Evolutionary conservation across 1,140 invertebrate species (phyloP).

Genomic region (Trichonephila clavata): DNA sequence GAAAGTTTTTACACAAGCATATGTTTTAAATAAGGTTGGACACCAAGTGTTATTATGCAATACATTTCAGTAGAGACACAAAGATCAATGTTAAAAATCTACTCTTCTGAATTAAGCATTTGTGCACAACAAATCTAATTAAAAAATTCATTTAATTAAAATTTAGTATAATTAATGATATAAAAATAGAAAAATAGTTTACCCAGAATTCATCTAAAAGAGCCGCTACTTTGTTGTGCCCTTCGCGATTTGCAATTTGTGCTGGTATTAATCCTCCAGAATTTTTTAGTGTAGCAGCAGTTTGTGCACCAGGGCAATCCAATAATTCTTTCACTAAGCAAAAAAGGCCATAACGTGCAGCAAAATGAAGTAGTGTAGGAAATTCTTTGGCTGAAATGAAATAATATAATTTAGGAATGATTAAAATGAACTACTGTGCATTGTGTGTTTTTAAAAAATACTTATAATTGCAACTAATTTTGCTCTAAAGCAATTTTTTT

Average conservation of each 20-base stretch:
- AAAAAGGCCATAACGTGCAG: conserved; percentile 91
- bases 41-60: too few relatives aligned
- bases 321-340: conserved; percentile 90
- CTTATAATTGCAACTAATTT: not conserved
- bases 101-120: too few relatives aligned
- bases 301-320: conserved; percentile 90
- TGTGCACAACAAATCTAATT: not conserved
- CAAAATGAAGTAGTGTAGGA: conserved; percentile 93
- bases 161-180: too few relatives aligned
- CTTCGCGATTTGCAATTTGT: conserved; percentile 88
- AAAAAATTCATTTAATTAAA: too few relatives aligned
- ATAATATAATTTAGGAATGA: conserved; percentile 38
- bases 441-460: not conserved
- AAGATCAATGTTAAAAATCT: too few relatives aligned
- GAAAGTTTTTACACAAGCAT: too few relatives aligned
- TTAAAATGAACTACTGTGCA: not conserved
- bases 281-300: conserved; percentile 89
- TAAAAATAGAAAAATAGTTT: conserved; percentile 75
- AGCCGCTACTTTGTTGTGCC: conserved; percentile 86
- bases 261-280: conserved; percentile 89
- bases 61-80: too few relatives aligned
- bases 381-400: conserved; percentile 86
- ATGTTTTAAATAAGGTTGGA: too few relatives aligned
- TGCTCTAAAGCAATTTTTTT: not conserved
- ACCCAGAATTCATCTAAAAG: conserved; percentile 89